phyloP scores from a whole-genome alignment of 2,797 vertebrate genomes.

The Buceros bicornis region DNA sequence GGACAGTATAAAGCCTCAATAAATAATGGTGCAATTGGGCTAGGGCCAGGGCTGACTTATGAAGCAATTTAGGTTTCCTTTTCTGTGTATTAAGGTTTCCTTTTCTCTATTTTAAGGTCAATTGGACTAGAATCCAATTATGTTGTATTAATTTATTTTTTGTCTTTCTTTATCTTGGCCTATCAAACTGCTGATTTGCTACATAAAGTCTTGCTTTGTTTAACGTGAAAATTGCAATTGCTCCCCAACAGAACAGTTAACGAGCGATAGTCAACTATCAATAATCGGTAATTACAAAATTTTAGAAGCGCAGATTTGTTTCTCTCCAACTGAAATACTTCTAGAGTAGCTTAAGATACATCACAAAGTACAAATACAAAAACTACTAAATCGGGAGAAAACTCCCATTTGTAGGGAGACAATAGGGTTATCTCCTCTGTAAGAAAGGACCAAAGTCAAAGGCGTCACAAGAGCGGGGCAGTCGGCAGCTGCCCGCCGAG shows the following conservation, averaged over 20 bases:
- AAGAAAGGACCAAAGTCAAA: not conserved
- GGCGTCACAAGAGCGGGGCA: not conserved
- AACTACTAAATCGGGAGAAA: fast-evolving
- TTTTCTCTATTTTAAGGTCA: not conserved
- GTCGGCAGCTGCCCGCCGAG: fast-evolving
- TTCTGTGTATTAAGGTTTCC: not conserved
- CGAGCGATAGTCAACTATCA: not conserved
- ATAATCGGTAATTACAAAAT: not conserved
- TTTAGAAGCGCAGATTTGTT: not conserved
- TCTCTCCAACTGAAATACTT: not conserved
- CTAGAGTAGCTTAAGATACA: not conserved
- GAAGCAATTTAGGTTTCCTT: not conserved
- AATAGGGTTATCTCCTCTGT: not conserved
- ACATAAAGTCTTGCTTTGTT: not conserved
- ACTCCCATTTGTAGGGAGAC: not conserved
- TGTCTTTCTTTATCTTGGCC: not conserved
- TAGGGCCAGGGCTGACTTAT: not conserved
- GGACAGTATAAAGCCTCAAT: not conserved
- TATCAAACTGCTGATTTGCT: not conserved
- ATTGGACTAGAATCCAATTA: not conserved
- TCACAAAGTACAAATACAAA: not conserved
- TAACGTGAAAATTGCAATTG: not conserved
- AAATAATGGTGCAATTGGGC: not conserved
- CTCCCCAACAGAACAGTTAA: not conserved
- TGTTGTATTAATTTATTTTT: not conserved